Percentiles rank a stretch among this genome's conserved stretches.
phyloP scores from a whole-genome alignment of 2,113 vertebrate species.

The Neoarius graeffei region DNA sequence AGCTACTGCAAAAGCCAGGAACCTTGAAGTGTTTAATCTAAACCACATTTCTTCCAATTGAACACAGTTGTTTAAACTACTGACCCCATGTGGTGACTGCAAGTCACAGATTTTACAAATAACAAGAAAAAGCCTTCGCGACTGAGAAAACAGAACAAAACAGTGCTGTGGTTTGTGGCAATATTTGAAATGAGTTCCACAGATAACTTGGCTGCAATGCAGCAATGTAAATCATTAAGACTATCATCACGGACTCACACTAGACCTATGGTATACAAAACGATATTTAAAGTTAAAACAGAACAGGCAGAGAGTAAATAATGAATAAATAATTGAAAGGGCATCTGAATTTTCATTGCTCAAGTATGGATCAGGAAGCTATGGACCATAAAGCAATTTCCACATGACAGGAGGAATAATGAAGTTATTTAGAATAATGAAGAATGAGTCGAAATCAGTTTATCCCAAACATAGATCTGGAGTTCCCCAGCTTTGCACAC shows the following conservation, averaged over 20 bases:
- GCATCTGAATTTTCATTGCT: not conserved
- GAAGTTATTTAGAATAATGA: not conserved
- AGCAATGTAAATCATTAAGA: not conserved
- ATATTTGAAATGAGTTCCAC: not conserved
- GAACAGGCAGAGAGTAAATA: not conserved
- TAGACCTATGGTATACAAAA: not conserved
- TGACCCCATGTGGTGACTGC: slow-evolving; percentile 47
- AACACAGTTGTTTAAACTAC: slow-evolving; percentile 35
- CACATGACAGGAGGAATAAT: not conserved
- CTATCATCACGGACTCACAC: not conserved
- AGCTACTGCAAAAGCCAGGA: slow-evolving; percentile 12
- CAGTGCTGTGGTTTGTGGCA: too few relatives aligned
- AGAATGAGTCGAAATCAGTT: not conserved
- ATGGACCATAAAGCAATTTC: not conserved
- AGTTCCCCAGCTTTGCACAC: not conserved
- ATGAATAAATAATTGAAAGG: not conserved
- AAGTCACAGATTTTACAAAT: slow-evolving; percentile 13
- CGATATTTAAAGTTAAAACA: not conserved
- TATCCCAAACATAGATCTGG: not conserved
- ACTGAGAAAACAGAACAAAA: not conserved
- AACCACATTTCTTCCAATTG: slow-evolving; percentile 20
- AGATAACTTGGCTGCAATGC: not conserved
- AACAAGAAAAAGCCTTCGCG: not conserved
- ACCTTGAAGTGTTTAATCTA: not conserved
- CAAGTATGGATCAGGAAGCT: not conserved